A percentile compares a stretch with the other conserved stretches of the same genome.
These are phyloP conservation scores for Sinocyclocheilus rhinocerous DNA, from an alignment of 2,113 vertebrate genomes.

Conservation along the genomic window DNA sequence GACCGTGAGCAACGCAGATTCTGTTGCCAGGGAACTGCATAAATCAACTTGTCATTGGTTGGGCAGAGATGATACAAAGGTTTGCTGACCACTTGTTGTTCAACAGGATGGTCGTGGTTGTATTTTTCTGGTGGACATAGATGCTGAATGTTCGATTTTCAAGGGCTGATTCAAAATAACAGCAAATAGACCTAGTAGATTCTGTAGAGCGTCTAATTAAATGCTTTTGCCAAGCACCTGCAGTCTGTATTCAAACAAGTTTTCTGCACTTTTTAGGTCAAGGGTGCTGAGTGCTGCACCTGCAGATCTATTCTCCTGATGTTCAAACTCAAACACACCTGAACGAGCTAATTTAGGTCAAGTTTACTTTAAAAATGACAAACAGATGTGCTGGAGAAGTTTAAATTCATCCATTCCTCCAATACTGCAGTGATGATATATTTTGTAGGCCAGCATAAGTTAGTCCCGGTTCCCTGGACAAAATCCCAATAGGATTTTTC, in stretches of 20 bases:
- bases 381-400: neutral
- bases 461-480: neutral
- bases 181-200: neutral
- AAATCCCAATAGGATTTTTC: neutral
- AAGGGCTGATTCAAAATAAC: constrained; percentile 5
- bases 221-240: neutral
- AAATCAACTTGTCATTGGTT: constrained; percentile 58
- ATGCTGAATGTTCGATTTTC: constrained; percentile 44
- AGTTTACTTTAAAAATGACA: neutral
- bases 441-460: neutral
- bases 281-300: neutral
- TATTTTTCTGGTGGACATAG: constrained; percentile 52
- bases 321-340: neutral
- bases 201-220: neutral
- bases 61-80: constrained; percentile 44
- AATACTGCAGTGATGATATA: neutral
- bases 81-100: constrained; percentile 52
- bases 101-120: neutral
- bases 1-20: constrained; percentile 40
- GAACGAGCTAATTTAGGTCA: neutral
- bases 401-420: neutral
- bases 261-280: neutral
- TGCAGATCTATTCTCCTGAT: neutral
- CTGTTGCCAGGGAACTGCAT: constrained; percentile 46
- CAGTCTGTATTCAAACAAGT: neutral